Evolutionary conservation across 2,888 invertebrate genomes (phyloP).

Genomic region (Mimumesa dahlbomi): DNA sequence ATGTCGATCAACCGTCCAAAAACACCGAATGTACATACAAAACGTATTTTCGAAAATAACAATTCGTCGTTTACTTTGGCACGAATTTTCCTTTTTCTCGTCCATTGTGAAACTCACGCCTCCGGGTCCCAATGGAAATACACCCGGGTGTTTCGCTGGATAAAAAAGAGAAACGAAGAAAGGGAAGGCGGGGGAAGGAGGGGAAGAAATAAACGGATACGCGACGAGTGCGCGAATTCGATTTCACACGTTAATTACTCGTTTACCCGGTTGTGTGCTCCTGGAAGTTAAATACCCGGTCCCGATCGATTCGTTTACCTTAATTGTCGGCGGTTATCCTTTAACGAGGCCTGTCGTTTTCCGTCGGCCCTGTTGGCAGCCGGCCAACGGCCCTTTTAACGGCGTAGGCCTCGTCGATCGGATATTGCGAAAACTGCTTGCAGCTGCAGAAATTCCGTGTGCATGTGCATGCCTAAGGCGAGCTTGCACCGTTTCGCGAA

Average conservation of each 20-base stretch:
- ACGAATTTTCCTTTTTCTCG: too few relatives aligned
- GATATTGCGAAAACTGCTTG: conserved; percentile 65
- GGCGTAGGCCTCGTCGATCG: conserved; percentile 65
- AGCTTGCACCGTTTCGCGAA: not conserved
- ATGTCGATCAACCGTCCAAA: too few relatives aligned
- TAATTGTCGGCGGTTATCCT: conserved; percentile 68
- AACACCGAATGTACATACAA: too few relatives aligned
- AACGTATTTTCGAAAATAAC: too few relatives aligned
- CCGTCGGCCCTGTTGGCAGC: conserved; percentile 64
- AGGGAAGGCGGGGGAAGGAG: not conserved
- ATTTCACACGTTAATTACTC: conserved; percentile 45
- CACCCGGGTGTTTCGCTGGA: not conserved
- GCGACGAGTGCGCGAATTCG: conserved; percentile 28
- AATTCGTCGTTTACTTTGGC: too few relatives aligned
- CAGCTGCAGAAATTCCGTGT: conserved; percentile 36
- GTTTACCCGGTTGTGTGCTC: not conserved
- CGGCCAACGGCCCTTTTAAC: conserved; percentile 69
- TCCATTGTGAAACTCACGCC: too few relatives aligned
- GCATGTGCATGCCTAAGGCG: conserved; percentile 31
- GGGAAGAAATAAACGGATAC: not conserved
- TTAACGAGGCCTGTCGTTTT: conserved; percentile 63
- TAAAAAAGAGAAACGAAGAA: not conserved
- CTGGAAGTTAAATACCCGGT: conserved; percentile 50
- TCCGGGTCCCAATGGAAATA: not conserved
- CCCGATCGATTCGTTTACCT: conserved; percentile 68